Evolutionary conservation across 2,888 invertebrate species (phyloP).

Genomic region (Chironomus riparius): DNA sequence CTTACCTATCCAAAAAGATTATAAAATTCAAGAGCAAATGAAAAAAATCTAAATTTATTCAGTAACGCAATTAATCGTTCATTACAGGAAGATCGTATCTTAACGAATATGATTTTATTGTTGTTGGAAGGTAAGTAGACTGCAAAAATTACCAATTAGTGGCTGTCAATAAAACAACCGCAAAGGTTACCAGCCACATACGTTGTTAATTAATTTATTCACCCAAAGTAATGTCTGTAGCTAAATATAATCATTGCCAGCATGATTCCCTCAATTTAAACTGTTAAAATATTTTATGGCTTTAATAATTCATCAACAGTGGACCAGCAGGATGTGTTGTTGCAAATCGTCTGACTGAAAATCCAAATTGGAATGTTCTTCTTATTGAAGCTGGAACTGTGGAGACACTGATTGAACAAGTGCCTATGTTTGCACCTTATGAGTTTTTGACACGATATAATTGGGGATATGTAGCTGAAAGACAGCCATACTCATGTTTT

Average conservation of each 20-base stretch:
- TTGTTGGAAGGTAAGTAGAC: slow-evolving; percentile 1
- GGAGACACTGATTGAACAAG: slow-evolving; percentile 36
- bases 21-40: no score
- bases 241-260: neutral
- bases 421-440: slow-evolving; percentile 37
- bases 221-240: no score
- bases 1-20: no score
- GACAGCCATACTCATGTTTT: slow-evolving; percentile 43
- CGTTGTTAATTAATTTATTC: no score
- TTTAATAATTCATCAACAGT: neutral
- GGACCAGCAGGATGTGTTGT: slow-evolving; percentile 63
- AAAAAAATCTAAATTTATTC: no score
- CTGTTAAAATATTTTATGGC: neutral
- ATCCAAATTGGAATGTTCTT: slow-evolving; percentile 31
- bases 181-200: no score
- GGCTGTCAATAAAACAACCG: neutral
- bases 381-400: slow-evolving; percentile 47
- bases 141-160: no score
- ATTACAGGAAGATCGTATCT: slow-evolving; percentile 7
- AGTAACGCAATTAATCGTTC: no score
- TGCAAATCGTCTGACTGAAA: slow-evolving; percentile 25
- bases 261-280: neutral
- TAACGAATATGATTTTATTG: slow-evolving; percentile 14
- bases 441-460: slow-evolving; percentile 45
- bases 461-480: slow-evolving; percentile 36